Evolutionary conservation across 1,140 invertebrate genomes (phyloP).

Genomic region (Cataglyphis hispanica): DNA sequence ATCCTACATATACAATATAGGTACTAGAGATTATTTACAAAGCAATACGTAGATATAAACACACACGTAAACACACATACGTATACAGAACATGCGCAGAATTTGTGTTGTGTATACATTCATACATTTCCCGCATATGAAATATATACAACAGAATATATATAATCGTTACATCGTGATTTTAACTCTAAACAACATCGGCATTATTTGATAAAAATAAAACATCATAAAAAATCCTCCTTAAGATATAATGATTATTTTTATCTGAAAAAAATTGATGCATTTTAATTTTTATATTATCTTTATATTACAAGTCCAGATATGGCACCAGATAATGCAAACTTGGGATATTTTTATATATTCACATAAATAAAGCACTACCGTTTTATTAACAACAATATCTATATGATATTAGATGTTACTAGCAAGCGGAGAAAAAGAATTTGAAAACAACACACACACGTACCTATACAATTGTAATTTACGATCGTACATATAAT

Average conservation of each 20-base stretch:
- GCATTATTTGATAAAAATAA: neutral
- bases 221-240: neutral
- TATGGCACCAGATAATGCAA: conserved; percentile 16
- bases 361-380: conserved; percentile 3
- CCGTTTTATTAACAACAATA: conserved; percentile 20
- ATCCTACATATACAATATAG: conserved; percentile 4
- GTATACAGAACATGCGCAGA: neutral
- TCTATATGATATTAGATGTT: neutral
- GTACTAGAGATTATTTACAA: conserved; percentile 36
- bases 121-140: conserved; percentile 28
- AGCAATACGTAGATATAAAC: conserved; percentile 33
- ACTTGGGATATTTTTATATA: conserved; percentile 40
- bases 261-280: neutral
- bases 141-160: neutral
- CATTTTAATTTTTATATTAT: neutral
- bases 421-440: neutral
- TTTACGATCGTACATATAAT: conserved; percentile 8
- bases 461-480: neutral
- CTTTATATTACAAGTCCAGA: neutral
- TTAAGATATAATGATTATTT: neutral
- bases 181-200: conserved; percentile 34
- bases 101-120: neutral
- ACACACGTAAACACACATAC: neutral
- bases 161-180: conserved; percentile 30
- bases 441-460: neutral